Percentiles rank a stretch among this genome's conserved stretches.
phyloP scores from a whole-genome alignment of 1,140 invertebrate species.

The Drosophila asahinai region DNA sequence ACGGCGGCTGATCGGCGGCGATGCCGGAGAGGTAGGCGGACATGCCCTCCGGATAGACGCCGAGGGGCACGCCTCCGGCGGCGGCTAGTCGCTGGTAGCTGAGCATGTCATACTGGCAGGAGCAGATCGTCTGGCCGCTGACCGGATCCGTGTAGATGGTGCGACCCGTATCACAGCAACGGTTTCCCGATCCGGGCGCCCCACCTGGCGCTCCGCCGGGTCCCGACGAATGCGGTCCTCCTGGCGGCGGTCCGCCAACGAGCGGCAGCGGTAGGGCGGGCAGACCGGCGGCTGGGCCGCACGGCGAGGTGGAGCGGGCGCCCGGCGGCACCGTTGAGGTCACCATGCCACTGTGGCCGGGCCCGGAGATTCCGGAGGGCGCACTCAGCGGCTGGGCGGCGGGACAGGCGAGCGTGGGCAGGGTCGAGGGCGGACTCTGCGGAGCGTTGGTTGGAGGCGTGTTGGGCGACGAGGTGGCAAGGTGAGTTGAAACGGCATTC shows the following conservation, averaged over 20 bases:
- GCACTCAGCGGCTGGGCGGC: slow-evolving; percentile 57
- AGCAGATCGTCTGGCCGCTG: slow-evolving; percentile 96
- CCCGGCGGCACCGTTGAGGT: slow-evolving; percentile 86
- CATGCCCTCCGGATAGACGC: slow-evolving; percentile 90
- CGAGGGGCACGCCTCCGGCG: slow-evolving; percentile 88
- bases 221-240: slow-evolving; percentile 62
- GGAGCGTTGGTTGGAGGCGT: slow-evolving; percentile 75
- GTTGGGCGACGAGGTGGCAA: slow-evolving; percentile 82
- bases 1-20: slow-evolving; percentile 92
- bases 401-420: slow-evolving; percentile 53
- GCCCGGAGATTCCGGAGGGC: slow-evolving; percentile 34
- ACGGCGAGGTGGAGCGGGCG: slow-evolving; percentile 86
- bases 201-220: slow-evolving; percentile 49
- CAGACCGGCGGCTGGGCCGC: slow-evolving; percentile 86
- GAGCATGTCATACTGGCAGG: slow-evolving; percentile 94
- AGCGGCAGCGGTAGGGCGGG: slow-evolving; percentile 32
- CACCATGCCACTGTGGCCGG: slow-evolving; percentile 71
- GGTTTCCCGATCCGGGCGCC: slow-evolving; percentile 66
- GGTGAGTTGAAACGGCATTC: slow-evolving; percentile 85
- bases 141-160: slow-evolving; percentile 96
- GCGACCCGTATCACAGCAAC: slow-evolving; percentile 96
- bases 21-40: slow-evolving; percentile 93
- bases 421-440: slow-evolving; percentile 64
- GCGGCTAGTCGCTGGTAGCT: slow-evolving; percentile 93
- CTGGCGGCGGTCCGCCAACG: slow-evolving; percentile 66